Percentiles rank a stretch among this genome's conserved stretches.
These are phyloP conservation scores for Hyperoodon ampullatus DNA, from an alignment of 2,113 vertebrate genomes.

Conservation along the genomic window DNA sequence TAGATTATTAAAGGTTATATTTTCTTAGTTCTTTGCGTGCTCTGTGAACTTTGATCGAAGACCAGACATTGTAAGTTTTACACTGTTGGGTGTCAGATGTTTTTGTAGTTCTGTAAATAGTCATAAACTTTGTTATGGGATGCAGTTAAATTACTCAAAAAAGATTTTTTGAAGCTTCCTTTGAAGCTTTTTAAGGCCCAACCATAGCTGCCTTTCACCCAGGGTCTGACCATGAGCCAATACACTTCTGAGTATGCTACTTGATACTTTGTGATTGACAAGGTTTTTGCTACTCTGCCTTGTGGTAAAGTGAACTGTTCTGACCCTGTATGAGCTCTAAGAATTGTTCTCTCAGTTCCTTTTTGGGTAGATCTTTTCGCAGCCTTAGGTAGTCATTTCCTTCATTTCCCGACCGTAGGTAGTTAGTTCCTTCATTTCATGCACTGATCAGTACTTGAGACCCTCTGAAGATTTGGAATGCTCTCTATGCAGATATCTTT, in stretches of 20 bases:
- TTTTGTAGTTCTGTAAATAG: constrained; percentile 7
- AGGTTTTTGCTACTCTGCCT: background rate
- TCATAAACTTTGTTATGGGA: background rate
- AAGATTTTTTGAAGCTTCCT: background rate
- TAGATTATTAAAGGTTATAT: constrained; percentile 2
- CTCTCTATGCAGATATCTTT: background rate
- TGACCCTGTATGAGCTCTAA: background rate
- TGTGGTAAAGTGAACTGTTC: background rate
- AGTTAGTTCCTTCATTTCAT: background rate
- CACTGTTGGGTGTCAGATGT: background rate
- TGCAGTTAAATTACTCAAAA: constrained; percentile 1
- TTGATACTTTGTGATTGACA: background rate
- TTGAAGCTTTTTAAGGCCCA: background rate
- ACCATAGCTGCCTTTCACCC: background rate
- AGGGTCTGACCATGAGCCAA: background rate
- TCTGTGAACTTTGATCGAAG: constrained; percentile 26
- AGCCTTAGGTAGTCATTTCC: background rate
- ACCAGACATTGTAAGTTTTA: background rate
- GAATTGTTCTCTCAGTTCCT: background rate
- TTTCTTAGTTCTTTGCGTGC: constrained; percentile 1
- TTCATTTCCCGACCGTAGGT: background rate
- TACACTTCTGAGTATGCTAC: background rate
- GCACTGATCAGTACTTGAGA: background rate
- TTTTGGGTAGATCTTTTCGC: background rate
- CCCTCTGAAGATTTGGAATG: background rate